Conservation (phyloP, 2,113 vertebrate species). For the Halcyon malimbica region DNA sequence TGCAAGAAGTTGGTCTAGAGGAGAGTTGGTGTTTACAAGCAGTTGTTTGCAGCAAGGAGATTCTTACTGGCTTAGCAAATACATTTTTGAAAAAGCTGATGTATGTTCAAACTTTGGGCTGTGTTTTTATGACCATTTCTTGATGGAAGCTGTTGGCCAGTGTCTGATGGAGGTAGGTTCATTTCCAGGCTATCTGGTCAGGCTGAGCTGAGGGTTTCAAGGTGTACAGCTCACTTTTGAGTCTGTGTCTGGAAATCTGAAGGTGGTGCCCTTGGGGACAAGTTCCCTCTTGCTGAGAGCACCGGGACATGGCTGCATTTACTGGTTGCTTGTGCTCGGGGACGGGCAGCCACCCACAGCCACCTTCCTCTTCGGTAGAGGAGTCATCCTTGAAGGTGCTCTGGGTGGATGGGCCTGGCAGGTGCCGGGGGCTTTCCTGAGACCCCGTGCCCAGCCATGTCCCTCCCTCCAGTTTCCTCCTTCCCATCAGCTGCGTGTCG, state of each 20-base stretch:
- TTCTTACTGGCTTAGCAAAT: neutral
- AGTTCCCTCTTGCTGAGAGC: neutral
- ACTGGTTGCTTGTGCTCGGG: accelerated
- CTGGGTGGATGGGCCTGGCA: accelerated
- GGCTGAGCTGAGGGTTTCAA: neutral
- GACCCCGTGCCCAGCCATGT: accelerated
- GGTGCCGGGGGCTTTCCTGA: neutral
- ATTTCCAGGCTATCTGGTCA: neutral
- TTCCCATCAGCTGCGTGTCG: neutral
- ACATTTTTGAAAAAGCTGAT: neutral
- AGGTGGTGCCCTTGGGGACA: neutral
- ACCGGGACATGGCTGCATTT: neutral
- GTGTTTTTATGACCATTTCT: neutral
- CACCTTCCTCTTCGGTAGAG: neutral
- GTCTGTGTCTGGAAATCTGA: neutral
- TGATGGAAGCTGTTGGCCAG: neutral
- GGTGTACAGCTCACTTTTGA: neutral
- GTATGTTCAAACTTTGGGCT: neutral
- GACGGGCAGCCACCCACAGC: neutral
- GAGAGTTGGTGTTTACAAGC: neutral
- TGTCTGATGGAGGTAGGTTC: neutral
- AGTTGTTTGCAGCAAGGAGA: neutral
- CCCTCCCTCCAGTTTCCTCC: neutral
- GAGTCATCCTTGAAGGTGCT: neutral
- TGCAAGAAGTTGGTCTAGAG: neutral